Percentiles rank a stretch among this genome's conserved stretches.
Evolutionary conservation across 2,113 vertebrate species (phyloP).

Genomic region (human): GRCh38 chr2:218340001-218340500

Average conservation of each 20-base stretch:
- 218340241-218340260: not conserved
- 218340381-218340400: not conserved
- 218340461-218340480: not conserved
- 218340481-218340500: not conserved
- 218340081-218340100: slow-evolving; percentile 90
- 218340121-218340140: slow-evolving; percentile 94
- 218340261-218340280: fast-evolving
- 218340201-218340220: not conserved
- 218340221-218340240: not conserved
- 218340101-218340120: slow-evolving; percentile 92
- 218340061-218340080: slow-evolving; percentile 99
- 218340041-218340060: slow-evolving; percentile 93
- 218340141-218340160: slow-evolving; percentile 80
- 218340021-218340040: slow-evolving; percentile 92
- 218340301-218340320: not conserved
- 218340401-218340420: not conserved
- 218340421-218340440: not conserved
- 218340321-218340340: too few species aligned
- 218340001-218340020: not conserved
- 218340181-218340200: not conserved
- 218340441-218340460: not conserved
- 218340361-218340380: not conserved
- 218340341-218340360: not conserved
- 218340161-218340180: not conserved
- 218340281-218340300: not conserved